Percentiles rank a stretch among this genome's conserved stretches.
These are phyloP conservation scores for Budorcas taxicolor DNA, from an alignment of 2,113 vertebrate species.

Conservation along the genomic window DNA sequence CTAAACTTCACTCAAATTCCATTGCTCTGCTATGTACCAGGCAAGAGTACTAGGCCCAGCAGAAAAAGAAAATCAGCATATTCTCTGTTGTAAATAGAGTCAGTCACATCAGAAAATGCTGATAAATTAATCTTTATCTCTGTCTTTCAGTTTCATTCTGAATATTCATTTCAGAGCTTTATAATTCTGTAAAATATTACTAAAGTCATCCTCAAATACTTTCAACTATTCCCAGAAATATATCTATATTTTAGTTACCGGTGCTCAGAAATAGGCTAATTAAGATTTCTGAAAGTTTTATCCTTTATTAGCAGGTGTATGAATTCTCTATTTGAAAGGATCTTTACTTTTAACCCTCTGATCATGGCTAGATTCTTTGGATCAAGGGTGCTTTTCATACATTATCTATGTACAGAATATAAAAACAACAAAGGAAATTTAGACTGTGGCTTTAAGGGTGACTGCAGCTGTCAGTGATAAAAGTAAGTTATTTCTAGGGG, in stretches of 20 bases:
- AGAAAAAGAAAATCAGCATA: not conserved
- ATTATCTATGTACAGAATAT: not conserved
- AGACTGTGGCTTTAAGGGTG: not conserved
- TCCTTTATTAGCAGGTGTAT: not conserved
- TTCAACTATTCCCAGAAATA: not conserved
- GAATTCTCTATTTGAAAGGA: not conserved
- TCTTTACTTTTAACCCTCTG: not conserved
- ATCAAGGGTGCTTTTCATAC: not conserved
- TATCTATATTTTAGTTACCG: not conserved
- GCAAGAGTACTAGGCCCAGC: not conserved
- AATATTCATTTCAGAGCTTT: not conserved
- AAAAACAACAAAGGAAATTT: not conserved
- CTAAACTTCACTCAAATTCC: not conserved
- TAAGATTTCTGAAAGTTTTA: not conserved
- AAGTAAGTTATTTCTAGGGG: not conserved
- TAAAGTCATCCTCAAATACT: not conserved
- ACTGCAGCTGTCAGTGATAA: not conserved
- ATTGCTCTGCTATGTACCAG: not conserved
- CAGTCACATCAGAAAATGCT: not conserved
- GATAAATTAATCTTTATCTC: not conserved
- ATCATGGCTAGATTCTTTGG: not conserved
- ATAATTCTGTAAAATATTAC: not conserved
- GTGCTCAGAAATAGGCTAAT: not conserved
- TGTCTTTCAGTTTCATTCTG: not conserved
- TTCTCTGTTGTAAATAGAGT: not conserved